These are phyloP conservation scores for Parapsyche elsis DNA, from an alignment of 1,140 invertebrate species.

Conservation along the genomic window DNA sequence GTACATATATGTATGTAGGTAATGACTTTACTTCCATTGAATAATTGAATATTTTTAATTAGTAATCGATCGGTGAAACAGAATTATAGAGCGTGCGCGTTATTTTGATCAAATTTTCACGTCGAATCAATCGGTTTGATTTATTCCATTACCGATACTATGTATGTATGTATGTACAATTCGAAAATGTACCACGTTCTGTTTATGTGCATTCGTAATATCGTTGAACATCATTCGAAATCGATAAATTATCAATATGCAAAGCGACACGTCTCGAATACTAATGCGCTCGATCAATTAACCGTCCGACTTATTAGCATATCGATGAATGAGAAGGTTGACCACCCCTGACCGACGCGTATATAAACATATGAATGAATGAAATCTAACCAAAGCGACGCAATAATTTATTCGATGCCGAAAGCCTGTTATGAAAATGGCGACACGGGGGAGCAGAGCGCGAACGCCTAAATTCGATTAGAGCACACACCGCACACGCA, in stretches of 20 bases:
- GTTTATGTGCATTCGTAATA: neutral
- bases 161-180: no score
- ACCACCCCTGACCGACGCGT: neutral
- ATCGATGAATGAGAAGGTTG: neutral
- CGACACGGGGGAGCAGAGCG: neutral
- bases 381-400: neutral
- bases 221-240: neutral
- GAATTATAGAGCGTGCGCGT: no score
- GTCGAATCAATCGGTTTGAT: no score
- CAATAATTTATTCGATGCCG: neutral
- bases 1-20: no score
- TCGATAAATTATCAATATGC: neutral
- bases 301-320: neutral
- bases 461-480: conserved; percentile 4
- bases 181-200: no score
- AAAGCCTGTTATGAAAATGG: conserved; percentile 22
- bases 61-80: no score
- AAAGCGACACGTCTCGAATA: neutral
- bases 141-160: no score
- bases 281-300: neutral
- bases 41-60: no score
- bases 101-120: no score
- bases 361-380: conserved; percentile 5
- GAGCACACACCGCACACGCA: neutral
- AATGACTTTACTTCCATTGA: no score